Conservation (phyloP, 2,797 vertebrate species). For the Kryptopterus vitreolus region DNA sequence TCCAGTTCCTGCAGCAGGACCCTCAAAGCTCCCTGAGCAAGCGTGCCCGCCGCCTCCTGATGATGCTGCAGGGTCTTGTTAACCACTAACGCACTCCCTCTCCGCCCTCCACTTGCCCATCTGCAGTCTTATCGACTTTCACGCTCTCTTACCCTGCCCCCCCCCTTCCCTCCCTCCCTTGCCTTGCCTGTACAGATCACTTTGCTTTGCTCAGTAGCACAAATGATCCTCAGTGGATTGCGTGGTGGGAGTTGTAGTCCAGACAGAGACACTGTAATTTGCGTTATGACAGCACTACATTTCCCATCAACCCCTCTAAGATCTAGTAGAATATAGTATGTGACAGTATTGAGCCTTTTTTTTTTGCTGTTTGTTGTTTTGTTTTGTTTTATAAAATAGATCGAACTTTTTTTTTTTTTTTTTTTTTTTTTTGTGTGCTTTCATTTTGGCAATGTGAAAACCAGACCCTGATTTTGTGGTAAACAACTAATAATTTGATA, state of each 20-base stretch:
- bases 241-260: conserved; percentile 43
- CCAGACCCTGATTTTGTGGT: conserved; percentile 7
- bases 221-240: conserved; percentile 11
- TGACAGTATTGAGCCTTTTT: conserved; percentile 22
- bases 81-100: conserved; percentile 68
- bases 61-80: conserved; percentile 94
- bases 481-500: neutral
- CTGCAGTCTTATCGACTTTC: conserved; percentile 35
- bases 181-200: conserved; percentile 26
- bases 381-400: neutral
- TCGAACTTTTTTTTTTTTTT: conserved; percentile 13
- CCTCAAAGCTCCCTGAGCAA: conserved; percentile 85
- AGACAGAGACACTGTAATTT: conserved; percentile 35
- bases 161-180: neutral
- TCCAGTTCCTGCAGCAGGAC: conserved; percentile 90
- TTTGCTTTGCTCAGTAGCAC: conserved; percentile 22
- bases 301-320: conserved; percentile 13
- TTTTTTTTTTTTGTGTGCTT: conserved; percentile 14
- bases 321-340: neutral
- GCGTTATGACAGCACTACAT: conserved; percentile 39
- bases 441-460: neutral
- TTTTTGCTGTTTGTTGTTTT: conserved; percentile 21
- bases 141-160: conserved; percentile 4
- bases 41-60: conserved; percentile 88
- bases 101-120: neutral